These are phyloP conservation scores for Brachionus paranguensis DNA, from an alignment of 1,140 invertebrate genomes.

Conservation along the genomic window DNA sequence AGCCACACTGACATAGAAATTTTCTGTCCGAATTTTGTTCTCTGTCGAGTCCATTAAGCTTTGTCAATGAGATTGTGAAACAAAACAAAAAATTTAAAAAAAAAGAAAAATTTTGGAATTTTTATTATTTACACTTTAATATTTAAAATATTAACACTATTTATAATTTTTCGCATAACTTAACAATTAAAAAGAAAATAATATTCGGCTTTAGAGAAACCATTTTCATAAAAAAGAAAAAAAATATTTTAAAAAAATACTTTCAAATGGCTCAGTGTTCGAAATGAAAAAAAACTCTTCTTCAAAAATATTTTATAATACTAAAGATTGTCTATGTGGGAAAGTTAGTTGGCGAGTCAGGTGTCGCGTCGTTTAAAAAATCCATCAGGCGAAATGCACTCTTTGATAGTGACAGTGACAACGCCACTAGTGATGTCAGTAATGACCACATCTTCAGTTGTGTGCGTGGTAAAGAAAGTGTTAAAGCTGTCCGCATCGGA, in stretches of 20 bases:
- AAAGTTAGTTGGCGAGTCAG: background rate
- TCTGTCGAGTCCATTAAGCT: too few relatives aligned
- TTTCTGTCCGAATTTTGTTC: too few relatives aligned
- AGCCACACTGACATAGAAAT: too few relatives aligned
- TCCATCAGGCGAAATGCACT: constrained; percentile 12
- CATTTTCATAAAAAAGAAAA: background rate
- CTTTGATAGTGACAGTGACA: constrained; percentile 28
- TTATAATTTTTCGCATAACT: background rate
- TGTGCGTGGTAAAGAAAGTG: constrained; percentile 6
- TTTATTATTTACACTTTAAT: background rate
- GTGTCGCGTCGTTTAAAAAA: constrained; percentile 15
- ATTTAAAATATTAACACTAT: background rate
- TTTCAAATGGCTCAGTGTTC: background rate
- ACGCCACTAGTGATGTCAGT: constrained; percentile 30
- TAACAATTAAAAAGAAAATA: background rate
- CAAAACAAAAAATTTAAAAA: too few relatives aligned
- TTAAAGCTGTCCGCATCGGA: constrained; percentile 10
- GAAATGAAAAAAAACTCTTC: background rate
- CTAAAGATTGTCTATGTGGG: background rate
- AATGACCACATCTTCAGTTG: constrained; percentile 19
- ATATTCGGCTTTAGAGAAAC: background rate
- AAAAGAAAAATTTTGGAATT: background rate
- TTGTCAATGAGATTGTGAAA: too few relatives aligned
- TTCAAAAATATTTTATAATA: background rate
- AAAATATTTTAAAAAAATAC: background rate